Evolutionary conservation across 2,888 invertebrate genomes (phyloP).

Genomic region (Caenorhabditis sp.): DNA sequence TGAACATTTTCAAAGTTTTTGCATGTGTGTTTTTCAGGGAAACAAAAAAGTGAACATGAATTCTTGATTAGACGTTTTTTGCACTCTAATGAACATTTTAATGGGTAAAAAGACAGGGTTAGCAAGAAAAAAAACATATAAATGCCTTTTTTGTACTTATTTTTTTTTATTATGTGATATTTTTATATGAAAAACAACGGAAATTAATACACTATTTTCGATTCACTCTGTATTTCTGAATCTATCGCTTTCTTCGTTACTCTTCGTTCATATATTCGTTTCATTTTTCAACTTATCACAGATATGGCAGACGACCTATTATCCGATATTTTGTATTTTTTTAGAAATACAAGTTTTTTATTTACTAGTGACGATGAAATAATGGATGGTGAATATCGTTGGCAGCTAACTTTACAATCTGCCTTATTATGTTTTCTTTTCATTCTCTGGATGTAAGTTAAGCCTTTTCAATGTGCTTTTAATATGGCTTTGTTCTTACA

Average conservation of each 20-base stretch:
- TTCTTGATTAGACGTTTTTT: not conserved
- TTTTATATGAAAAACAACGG: not conserved
- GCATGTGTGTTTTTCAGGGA: not conserved
- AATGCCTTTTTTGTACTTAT: not conserved
- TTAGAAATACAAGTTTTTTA: not conserved
- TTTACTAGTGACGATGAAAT: not conserved
- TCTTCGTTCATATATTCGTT: slow-evolving; percentile 4
- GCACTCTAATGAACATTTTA: not conserved
- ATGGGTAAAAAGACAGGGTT: not conserved
- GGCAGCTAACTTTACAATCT: slow-evolving; percentile 30
- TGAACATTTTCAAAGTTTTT: not conserved
- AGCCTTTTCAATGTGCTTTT: not conserved
- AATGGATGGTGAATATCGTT: slow-evolving; percentile 7
- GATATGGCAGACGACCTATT: slow-evolving; percentile 10
- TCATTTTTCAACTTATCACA: slow-evolving; percentile 15
- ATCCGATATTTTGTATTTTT: not conserved
- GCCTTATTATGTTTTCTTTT: slow-evolving; percentile 30
- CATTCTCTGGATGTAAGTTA: slow-evolving; percentile 37
- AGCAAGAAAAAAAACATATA: slow-evolving; percentile 11
- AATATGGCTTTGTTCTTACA: slow-evolving; percentile 11
- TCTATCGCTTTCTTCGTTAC: slow-evolving; percentile 5
- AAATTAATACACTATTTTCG: not conserved
- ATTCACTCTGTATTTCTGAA: not conserved
- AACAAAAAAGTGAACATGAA: not conserved
- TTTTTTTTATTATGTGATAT: slow-evolving; percentile 3